phyloP scores from a whole-genome alignment of 2,113 vertebrate species.

The Ivindomyrus marchei region DNA sequence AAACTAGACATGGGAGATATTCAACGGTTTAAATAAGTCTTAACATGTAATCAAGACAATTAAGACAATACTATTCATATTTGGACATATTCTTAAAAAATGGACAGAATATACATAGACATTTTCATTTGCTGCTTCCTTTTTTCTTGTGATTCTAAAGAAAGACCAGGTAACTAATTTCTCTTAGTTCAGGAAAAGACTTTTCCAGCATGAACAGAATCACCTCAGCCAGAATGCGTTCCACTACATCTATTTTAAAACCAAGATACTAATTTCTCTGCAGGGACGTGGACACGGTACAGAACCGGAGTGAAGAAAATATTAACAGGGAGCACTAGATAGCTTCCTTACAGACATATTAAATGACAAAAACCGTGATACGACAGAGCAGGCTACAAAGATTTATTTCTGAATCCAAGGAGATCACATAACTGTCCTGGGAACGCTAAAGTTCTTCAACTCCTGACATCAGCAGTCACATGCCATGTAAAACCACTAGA shows the following conservation, averaged over 20 bases:
- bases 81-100: not conserved
- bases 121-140: not conserved
- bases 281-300: constrained; percentile 40
- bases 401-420: constrained; percentile 57
- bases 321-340: constrained; percentile 48
- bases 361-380: constrained; percentile 56
- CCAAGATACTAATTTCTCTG: constrained; percentile 33
- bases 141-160: not conserved
- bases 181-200: not conserved
- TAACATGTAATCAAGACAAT: not conserved
- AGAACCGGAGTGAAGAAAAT: constrained; percentile 36
- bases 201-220: not conserved
- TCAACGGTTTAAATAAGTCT: not conserved
- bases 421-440: constrained; percentile 57
- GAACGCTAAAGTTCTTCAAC: constrained; percentile 57
- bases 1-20: not conserved
- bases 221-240: constrained; percentile 26
- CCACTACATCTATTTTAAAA: constrained; percentile 44
- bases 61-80: not conserved
- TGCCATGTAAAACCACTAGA: constrained; percentile 43
- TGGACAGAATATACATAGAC: not conserved
- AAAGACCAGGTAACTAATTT: not conserved
- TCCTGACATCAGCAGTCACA: constrained; percentile 51
- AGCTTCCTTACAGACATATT: constrained; percentile 53
- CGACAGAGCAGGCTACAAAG: constrained; percentile 50